These are phyloP conservation scores for Hafferia zeledoni DNA, from an alignment of 2,797 vertebrate genomes.

Conservation along the genomic window DNA sequence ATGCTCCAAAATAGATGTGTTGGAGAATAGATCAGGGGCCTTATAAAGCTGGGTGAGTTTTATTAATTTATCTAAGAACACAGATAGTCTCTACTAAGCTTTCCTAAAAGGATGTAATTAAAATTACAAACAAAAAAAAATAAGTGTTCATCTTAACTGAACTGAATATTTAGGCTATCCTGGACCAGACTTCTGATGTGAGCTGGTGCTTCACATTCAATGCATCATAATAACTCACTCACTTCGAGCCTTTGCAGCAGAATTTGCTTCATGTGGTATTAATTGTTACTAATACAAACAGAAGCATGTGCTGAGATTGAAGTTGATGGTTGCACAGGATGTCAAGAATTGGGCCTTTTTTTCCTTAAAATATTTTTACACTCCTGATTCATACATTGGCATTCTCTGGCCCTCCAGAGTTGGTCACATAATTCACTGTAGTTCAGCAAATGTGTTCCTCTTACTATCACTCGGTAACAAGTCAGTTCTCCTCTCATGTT, in stretches of 20 bases:
- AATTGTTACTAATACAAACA: neutral
- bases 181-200: neutral
- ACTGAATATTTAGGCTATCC: neutral
- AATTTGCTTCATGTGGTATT: neutral
- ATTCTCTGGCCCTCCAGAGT: neutral
- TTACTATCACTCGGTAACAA: neutral
- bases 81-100: neutral
- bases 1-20: neutral
- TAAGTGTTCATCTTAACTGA: neutral
- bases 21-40: neutral
- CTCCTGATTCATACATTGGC: neutral
- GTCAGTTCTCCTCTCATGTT: neutral
- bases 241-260: neutral
- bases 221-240: neutral
- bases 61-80: neutral
- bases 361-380: neutral
- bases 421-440: neutral
- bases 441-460: neutral
- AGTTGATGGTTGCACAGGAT: neutral
- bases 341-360: neutral
- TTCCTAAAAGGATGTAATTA: neutral
- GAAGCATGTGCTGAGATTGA: neutral
- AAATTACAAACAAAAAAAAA: neutral
- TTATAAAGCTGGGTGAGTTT: neutral
- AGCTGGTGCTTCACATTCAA: neutral